phyloP scores from a whole-genome alignment of 2,888 invertebrate species.

The Nesidiocoris tenuis region DNA sequence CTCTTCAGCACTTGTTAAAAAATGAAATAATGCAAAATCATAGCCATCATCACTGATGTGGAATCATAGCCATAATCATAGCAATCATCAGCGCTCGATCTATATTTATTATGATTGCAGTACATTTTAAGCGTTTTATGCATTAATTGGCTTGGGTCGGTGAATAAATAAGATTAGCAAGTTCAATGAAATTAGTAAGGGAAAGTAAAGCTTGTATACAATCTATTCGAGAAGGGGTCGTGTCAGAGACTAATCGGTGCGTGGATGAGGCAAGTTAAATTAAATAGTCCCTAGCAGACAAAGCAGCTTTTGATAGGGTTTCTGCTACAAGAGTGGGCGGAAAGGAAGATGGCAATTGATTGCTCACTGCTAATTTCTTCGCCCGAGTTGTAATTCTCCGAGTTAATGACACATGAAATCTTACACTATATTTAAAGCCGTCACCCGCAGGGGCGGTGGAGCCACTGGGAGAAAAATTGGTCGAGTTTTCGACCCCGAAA shows the following conservation, averaged over 20 bases:
- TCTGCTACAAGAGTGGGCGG: not conserved
- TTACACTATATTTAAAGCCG: constrained; percentile 41
- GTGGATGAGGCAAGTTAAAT: constrained; percentile 42
- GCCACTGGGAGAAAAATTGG: constrained; percentile 16
- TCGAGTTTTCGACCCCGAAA: constrained; percentile 10
- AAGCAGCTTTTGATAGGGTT: constrained; percentile 6
- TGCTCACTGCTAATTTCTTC: constrained; percentile 40
- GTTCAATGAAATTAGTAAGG: not conserved
- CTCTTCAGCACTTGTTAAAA: too few species aligned
- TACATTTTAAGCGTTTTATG: too few species aligned
- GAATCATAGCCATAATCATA: too few species aligned
- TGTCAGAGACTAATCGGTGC: constrained; percentile 38
- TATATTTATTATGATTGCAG: too few species aligned
- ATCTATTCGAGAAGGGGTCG: not conserved
- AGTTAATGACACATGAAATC: constrained; percentile 44
- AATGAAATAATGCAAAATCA: too few species aligned
- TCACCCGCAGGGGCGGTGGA: constrained; percentile 32
- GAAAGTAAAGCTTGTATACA: not conserved
- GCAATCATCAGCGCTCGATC: too few species aligned
- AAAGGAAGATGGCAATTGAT: constrained; percentile 32
- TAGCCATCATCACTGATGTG: too few species aligned
- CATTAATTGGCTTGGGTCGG: too few species aligned
- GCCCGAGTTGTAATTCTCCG: constrained; percentile 41
- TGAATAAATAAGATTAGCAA: constrained; percentile 24
- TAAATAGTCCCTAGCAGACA: constrained; percentile 36